Evolutionary conservation across 2,113 vertebrate genomes (phyloP).

Genomic region (Ibidorhyncha struthersii): DNA sequence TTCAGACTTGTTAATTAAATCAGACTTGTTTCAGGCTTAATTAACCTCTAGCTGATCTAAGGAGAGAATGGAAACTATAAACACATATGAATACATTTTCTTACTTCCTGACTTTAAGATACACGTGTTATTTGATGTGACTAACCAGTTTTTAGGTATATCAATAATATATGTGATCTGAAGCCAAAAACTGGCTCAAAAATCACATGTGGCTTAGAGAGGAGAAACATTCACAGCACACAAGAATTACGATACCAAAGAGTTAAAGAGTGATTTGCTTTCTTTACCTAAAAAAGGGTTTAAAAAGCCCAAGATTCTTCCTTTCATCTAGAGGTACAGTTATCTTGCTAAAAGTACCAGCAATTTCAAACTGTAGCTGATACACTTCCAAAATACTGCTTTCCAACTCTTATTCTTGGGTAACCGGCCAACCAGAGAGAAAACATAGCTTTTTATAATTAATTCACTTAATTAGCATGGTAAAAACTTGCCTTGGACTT

Average conservation of each 20-base stretch:
- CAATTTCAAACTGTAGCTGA: neutral
- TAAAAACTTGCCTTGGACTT: constrained; percentile 83
- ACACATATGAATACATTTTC: neutral
- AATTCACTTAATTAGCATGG: neutral
- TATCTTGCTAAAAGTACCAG: neutral
- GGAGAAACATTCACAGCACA: neutral
- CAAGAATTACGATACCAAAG: neutral
- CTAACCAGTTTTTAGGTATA: neutral
- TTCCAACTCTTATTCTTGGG: neutral
- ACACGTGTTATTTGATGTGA: neutral
- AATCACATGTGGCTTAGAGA: neutral
- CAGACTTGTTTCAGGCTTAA: neutral
- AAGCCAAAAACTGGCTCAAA: neutral
- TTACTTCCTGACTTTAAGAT: neutral
- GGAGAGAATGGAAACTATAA: neutral
- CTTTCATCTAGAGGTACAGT: neutral
- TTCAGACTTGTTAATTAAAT: neutral
- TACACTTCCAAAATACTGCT: neutral
- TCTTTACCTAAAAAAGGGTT: neutral
- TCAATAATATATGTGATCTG: neutral
- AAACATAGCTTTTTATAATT: neutral
- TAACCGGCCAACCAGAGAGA: neutral
- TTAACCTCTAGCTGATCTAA: neutral
- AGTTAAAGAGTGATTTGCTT: neutral
- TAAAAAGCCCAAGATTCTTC: neutral